Evolutionary conservation across 2,113 vertebrate species (phyloP).

Genomic region (Tauraco erythrolophus): DNA sequence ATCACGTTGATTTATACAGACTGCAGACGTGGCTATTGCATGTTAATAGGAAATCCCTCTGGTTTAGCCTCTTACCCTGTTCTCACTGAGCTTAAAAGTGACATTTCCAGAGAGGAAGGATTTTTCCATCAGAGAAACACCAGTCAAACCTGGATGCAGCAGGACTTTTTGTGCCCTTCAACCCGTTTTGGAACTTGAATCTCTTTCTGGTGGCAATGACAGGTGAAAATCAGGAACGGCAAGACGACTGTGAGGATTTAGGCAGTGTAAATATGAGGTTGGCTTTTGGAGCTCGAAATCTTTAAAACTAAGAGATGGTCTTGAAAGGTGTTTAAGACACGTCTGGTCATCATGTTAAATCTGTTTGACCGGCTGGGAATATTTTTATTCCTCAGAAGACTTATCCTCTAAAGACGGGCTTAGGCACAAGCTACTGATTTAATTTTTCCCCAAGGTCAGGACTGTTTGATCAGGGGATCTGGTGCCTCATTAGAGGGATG

Average conservation of each 20-base stretch:
- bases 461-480: background rate
- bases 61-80: background rate
- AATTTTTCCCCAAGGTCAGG: background rate
- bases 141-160: background rate
- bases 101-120: fast-evolving
- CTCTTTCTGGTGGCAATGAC: background rate
- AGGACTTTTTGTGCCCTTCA: background rate
- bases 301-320: background rate
- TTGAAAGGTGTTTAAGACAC: background rate
- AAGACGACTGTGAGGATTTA: background rate
- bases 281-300: background rate
- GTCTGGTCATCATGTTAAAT: background rate
- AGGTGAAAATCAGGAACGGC: background rate
- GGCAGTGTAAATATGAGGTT: background rate
- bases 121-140: background rate
- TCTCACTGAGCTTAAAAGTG: background rate
- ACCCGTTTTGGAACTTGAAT: background rate
- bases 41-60: background rate
- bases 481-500: background rate
- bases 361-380: background rate
- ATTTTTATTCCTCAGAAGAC: background rate
- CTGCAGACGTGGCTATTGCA: background rate
- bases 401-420: background rate
- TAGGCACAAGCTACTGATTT: background rate
- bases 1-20: background rate